Percentiles rank a stretch among this genome's conserved stretches.
Conservation (phyloP, 1,140 invertebrate species). For the Steinernema khuongi region DNA sequence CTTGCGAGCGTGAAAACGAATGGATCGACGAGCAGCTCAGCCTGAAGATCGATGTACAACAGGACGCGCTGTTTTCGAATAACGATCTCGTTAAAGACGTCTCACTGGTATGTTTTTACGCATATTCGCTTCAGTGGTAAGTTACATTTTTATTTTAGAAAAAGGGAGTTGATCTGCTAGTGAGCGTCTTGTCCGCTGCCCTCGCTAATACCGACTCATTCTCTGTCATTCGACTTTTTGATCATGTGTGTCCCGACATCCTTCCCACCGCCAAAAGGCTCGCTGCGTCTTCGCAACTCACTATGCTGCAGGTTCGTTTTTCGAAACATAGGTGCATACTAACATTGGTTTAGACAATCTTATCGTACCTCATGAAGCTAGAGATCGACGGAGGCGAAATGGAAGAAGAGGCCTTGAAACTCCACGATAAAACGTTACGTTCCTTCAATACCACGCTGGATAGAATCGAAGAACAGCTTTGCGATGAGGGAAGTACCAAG, state of each 20-base stretch:
- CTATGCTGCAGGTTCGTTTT: neutral
- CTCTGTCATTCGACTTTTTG: neutral
- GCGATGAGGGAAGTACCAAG: neutral
- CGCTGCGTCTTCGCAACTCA: neutral
- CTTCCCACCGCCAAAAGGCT: neutral
- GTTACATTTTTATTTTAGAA: neutral
- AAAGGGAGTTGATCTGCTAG: neutral
- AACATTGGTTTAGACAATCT: conserved; percentile 7
- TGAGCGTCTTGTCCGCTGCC: neutral
- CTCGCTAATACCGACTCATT: neutral
- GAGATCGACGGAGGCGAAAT: neutral
- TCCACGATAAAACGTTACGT: neutral
- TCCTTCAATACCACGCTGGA: neutral
- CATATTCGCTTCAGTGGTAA: neutral
- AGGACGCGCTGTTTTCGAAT: neutral
- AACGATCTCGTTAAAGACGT: neutral
- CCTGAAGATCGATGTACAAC: neutral
- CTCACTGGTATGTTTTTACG: neutral
- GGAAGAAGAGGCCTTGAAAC: neutral
- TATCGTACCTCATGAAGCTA: neutral
- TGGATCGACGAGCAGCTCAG: neutral
- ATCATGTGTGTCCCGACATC: neutral
- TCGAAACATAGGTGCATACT: neutral
- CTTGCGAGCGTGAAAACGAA: neutral
- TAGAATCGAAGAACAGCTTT: neutral